These are phyloP conservation scores for Platorchestia sp. DNA, from an alignment of 1,140 invertebrate genomes.

Conservation along the genomic window DNA sequence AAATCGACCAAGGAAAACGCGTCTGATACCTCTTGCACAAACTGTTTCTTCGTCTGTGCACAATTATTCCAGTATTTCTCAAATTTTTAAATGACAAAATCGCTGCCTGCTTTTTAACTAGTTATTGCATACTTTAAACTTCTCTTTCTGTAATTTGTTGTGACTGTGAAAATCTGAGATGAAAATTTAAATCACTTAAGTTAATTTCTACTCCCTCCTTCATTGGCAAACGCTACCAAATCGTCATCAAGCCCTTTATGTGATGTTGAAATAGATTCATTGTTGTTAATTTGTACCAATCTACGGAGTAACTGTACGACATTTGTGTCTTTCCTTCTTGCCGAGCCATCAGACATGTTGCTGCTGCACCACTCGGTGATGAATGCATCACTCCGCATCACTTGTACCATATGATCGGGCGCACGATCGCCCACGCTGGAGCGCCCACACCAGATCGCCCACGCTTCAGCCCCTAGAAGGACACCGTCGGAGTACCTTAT, in stretches of 20 bases:
- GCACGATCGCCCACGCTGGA: constrained; percentile 16
- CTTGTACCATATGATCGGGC: neutral
- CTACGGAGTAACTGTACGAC: neutral
- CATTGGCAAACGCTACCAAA: neutral
- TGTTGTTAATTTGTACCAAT: neutral
- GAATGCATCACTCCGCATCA: neutral
- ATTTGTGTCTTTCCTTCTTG: no score
- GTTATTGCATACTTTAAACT: neutral
- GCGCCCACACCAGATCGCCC: constrained; percentile 1
- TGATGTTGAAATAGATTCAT: neutral
- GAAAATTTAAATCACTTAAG: no score
- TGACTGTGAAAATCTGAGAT: no score
- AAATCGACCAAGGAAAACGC: neutral
- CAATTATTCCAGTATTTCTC: neutral
- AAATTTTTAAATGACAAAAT: neutral
- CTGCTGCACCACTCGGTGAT: neutral
- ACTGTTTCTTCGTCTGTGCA: neutral
- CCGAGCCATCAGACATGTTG: neutral
- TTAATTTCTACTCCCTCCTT: neutral
- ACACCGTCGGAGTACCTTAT: neutral
- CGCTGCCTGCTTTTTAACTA: neutral
- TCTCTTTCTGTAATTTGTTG: neutral
- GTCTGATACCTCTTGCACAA: neutral
- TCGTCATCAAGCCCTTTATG: neutral
- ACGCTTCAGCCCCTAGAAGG: neutral